Evolutionary conservation across 2,888 invertebrate species (phyloP), one percentile per base, ranked within the genome.

Genomic region (Melolontha melolontha): DNA sequence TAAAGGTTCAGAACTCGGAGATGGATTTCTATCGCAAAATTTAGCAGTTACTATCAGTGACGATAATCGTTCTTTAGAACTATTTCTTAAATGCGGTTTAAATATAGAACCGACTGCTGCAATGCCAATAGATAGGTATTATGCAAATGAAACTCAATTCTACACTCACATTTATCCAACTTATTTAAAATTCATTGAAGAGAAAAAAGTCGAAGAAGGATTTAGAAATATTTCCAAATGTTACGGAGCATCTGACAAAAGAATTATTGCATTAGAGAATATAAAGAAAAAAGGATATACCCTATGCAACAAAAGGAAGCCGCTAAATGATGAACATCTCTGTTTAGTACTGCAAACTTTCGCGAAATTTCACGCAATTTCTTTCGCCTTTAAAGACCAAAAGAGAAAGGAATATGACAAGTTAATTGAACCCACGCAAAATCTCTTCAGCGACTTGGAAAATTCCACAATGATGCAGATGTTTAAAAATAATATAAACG

Each of bases 321-420:
- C 80, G 0, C 75, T 85, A 10, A 78, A 81, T 52, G 84, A 83
- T 82, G 76, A 77, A 1, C 82, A 83, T 59, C 82, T 83, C 0
- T 69, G 74, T 0, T 70, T 76, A 0, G 79, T 80, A 0, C 74
- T 83, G 0, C 76, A 75, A 5, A 77, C 77, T 29, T 70, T 85
- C 16, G 84, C 83, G 0, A 82, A 87, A 71, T 88, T 84, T 68
- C 89, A 89, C 75, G 89, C 87, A 0, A 68, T 89, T 2, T 87
- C 89, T 0, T 84, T 88, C 64, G 88, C 89, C 0, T 85, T 88
- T 77, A 86, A 83, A 75, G 86, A 88, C 66, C 86, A 88, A 70
- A 79, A 86, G 2, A 85, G 87, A 0, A 76, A 84, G 5, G 79
- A 82, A 52, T 89, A 88, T 72, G 79, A 84, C 1, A 66, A 75